Base-by-base conservation (phyloP, 1,140 invertebrate genomes). In the Dinoponera quadriceps region DNA sequence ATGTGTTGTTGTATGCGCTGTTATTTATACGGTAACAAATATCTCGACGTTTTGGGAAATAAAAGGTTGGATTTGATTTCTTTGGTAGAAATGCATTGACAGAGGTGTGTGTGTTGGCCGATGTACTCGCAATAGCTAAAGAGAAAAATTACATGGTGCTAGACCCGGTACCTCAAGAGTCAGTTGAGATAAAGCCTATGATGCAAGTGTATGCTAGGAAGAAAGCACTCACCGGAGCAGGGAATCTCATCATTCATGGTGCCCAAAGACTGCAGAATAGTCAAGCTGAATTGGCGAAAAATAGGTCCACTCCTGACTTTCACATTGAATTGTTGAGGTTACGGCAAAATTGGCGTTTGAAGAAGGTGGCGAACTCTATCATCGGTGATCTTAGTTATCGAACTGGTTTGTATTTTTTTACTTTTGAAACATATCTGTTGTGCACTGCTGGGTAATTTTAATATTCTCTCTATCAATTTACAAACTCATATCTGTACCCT, bases 351-450 rank as follows among this genome's bases (percentile, higher is more conserved):
- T 99, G 98, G 98, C 95, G 98, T 74, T 93, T 99, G 2, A 99
- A 99, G 93, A 99, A 99, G 95, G 97, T 99, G 0, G 98, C 98
- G 0, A 99, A 98, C 91, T 97, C 97, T 0, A 99, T 99, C 85
- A 97, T 99, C 63, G 99, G 99, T 0, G 99, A 99, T 95, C 95
- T 99, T 1, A 99, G 98, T 94, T 99, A 99, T 93, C 95, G 98
- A 86, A 99, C 98, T 85, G 95, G 96, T 87, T 68, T 38, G n/a
- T 96, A 91, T 87, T 22, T 62, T 13, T 65, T 25, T 60, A 25
- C 9, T 44, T 59, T 44, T 57, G 44, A 27, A 62, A 65, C 1
- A 29, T 5, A 25, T 3, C n/a, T 27, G 38, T 69, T 49, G 27
- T 16, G n/a, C 4, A 63, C 29, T 66, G 63, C 33, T 59, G 44